phyloP scores from a whole-genome alignment of 1,140 invertebrate species.

The Drosophila pruinosa region DNA sequence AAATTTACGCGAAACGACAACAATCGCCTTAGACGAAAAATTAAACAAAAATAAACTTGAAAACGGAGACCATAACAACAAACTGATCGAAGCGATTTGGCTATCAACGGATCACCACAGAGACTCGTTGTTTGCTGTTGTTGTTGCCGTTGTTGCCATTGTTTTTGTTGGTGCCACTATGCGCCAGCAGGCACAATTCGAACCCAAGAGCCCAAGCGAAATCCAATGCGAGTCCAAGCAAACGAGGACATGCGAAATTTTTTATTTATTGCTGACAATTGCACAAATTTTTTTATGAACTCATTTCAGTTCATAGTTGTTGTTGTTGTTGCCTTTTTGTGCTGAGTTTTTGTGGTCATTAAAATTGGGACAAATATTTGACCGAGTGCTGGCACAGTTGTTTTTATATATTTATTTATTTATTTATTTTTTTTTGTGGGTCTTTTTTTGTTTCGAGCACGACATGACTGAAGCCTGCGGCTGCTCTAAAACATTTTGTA shows the following conservation, averaged over 20 bases:
- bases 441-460: slow-evolving; percentile 54
- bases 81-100: slow-evolving; percentile 19
- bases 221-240: slow-evolving; percentile 1
- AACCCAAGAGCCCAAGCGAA: slow-evolving; percentile 25
- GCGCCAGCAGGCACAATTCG: slow-evolving; percentile 66
- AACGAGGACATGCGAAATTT: slow-evolving; percentile 78
- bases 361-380: slow-evolving; percentile 81
- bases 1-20: slow-evolving; percentile 60
- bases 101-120: slow-evolving; percentile 25
- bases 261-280: slow-evolving; percentile 82
- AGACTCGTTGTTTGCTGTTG: not conserved
- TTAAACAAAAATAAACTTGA: slow-evolving; percentile 67
- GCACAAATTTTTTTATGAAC: slow-evolving; percentile 66
- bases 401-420: slow-evolving; percentile 23
- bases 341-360: slow-evolving; percentile 75
- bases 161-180: slow-evolving; percentile 38
- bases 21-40: slow-evolving; percentile 44
- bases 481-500: slow-evolving; percentile 34
- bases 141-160: slow-evolving; percentile 3
- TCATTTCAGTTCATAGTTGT: slow-evolving; percentile 11
- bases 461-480: slow-evolving; percentile 45
- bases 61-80: slow-evolving; percentile 34
- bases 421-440: slow-evolving; percentile 14
- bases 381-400: slow-evolving; percentile 43
- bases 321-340: slow-evolving; percentile 13